Conservation (phyloP, 2,888 invertebrate species). For the Drosophila kambysellisi region DNA sequence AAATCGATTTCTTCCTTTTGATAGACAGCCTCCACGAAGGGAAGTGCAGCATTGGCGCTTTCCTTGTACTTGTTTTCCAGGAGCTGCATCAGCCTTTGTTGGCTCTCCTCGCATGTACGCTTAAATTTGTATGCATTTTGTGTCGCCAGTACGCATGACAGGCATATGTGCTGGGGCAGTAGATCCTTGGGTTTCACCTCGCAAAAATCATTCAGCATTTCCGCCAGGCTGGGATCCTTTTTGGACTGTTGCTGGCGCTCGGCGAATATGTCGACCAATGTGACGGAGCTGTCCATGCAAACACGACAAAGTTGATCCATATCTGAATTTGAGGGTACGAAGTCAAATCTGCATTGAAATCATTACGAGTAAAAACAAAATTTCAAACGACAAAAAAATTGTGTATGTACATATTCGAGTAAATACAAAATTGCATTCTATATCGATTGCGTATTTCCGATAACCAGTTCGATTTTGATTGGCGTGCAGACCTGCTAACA, state of each 20-base stretch:
- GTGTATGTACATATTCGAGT: slow-evolving; percentile 18
- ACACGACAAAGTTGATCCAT: slow-evolving; percentile 72
- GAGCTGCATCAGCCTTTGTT: slow-evolving; percentile 52
- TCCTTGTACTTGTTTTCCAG: slow-evolving; percentile 82
- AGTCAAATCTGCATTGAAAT: slow-evolving; percentile 4
- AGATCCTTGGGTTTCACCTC: slow-evolving; percentile 45
- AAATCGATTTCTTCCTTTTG: slow-evolving; percentile 5
- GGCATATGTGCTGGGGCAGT: slow-evolving; percentile 80
- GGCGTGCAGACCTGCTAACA: slow-evolving; percentile 33
- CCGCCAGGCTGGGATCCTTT: slow-evolving; percentile 55
- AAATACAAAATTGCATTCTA: slow-evolving; percentile 16
- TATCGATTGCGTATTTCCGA: slow-evolving; percentile 7
- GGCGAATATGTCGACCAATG: slow-evolving; percentile 66
- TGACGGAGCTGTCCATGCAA: slow-evolving; percentile 65
- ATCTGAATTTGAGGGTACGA: background rate
- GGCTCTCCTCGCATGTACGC: slow-evolving; percentile 73
- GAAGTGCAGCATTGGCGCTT: slow-evolving; percentile 19
- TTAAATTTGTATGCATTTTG: slow-evolving; percentile 79
- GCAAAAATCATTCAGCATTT: slow-evolving; percentile 73
- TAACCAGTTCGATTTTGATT: slow-evolving; percentile 5
- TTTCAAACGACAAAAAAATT: slow-evolving; percentile 25
- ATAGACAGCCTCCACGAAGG: slow-evolving; percentile 38
- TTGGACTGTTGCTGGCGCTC: slow-evolving; percentile 33
- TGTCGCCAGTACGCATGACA: slow-evolving; percentile 70
- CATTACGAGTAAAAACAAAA: slow-evolving; percentile 2